phyloP scores from a whole-genome alignment of 2,797 vertebrate genomes.

The Parotocinclus haroldoi region DNA sequence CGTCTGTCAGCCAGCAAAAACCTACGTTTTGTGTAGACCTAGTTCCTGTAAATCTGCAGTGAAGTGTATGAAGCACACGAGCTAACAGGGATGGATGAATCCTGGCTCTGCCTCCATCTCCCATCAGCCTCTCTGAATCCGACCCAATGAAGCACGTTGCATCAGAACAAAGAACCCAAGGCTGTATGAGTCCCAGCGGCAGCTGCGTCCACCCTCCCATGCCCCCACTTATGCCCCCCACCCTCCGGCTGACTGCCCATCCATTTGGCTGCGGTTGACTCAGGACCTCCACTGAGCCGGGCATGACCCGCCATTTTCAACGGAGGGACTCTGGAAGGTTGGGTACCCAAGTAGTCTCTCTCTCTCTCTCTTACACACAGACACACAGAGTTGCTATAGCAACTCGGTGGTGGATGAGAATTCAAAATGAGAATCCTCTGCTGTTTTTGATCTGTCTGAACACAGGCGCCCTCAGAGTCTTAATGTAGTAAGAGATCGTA shows the following conservation, averaged over 20 bases:
- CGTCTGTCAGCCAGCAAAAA: background rate
- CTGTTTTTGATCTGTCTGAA: background rate
- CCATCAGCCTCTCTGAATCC: constrained; percentile 43
- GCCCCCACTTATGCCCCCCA: too few species aligned
- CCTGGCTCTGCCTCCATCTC: constrained; percentile 18
- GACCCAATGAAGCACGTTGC: constrained; percentile 34
- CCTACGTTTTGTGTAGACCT: too few species aligned
- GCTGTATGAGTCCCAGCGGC: constrained; percentile 32
- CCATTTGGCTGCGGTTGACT: constrained; percentile 21
- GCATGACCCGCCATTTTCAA: constrained; percentile 27
- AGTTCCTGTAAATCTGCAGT: background rate
- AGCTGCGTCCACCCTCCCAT: constrained; percentile 54
- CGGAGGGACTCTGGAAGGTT: constrained; percentile 6
- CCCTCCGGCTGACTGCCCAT: constrained; percentile 29
- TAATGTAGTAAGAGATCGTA: too few species aligned
- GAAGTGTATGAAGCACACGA: constrained; percentile 18
- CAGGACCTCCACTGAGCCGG: constrained; percentile 25
- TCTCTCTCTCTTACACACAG: constrained; percentile 1
- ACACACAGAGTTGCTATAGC: constrained; percentile 46
- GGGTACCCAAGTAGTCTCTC: background rate
- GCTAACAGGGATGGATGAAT: constrained; percentile 30
- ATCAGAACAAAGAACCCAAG: constrained; percentile 53
- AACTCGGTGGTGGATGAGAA: constrained; percentile 16
- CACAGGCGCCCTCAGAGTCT: too few species aligned
- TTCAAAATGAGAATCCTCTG: constrained; percentile 32